phyloP scores from a whole-genome alignment of 2,797 vertebrate species.

The Cuculus canorus region DNA sequence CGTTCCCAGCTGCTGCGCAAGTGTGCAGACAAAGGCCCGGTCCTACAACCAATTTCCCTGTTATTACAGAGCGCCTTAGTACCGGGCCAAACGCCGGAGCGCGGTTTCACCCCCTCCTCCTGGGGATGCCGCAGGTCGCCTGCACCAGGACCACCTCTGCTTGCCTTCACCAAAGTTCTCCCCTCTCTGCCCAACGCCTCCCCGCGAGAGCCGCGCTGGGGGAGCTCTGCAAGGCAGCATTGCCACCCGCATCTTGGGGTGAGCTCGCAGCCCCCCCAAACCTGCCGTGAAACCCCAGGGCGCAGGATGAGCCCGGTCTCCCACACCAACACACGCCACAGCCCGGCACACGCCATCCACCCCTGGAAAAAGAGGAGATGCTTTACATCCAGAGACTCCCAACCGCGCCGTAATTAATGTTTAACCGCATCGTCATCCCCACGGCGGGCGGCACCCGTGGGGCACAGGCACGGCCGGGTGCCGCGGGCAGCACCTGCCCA shows the following conservation, averaged over 20 bases:
- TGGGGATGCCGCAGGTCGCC: background rate
- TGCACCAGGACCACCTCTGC: background rate
- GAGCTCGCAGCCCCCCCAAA: accelerated
- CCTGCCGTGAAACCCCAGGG: background rate
- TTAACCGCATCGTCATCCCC: background rate
- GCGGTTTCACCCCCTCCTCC: background rate
- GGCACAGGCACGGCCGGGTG: accelerated
- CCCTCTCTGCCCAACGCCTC: background rate
- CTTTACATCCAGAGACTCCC: background rate
- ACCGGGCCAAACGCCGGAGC: background rate
- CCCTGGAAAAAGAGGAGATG: background rate
- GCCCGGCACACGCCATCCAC: background rate
- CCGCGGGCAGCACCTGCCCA: background rate
- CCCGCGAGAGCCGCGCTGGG: background rate
- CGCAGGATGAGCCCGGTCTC: background rate
- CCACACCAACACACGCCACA: accelerated
- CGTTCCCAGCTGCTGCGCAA: slow-evolving; percentile 71
- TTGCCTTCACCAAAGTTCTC: background rate
- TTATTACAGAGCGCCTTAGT: slow-evolving; percentile 39
- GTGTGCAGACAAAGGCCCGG: slow-evolving; percentile 73
- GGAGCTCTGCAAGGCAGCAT: no score
- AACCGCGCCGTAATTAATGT: accelerated
- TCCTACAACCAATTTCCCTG: slow-evolving; percentile 65
- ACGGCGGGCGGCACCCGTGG: accelerated
- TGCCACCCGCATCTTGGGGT: accelerated